Conservation (phyloP, 2,113 vertebrate species). For the Dendropsophus ebraccatus region DNA sequence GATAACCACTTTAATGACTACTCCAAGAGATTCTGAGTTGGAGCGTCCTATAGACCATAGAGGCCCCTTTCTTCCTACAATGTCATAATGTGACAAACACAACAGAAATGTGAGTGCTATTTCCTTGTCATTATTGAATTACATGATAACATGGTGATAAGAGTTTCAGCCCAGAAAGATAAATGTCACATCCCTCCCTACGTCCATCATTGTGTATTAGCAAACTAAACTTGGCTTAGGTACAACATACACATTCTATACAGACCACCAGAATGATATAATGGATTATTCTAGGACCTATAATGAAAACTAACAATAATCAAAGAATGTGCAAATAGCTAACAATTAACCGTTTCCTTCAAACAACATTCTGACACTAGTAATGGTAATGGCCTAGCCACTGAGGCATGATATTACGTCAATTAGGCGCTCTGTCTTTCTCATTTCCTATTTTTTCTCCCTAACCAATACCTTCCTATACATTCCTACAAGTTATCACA, state of each 20-base stretch:
- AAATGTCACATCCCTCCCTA: slow-evolving; percentile 8
- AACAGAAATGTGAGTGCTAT: background rate
- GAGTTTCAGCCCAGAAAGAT: background rate
- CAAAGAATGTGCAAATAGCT: slow-evolving; percentile 15
- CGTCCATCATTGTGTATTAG: background rate
- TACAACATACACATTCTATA: slow-evolving; percentile 27
- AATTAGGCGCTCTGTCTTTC: background rate
- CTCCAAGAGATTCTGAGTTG: no score
- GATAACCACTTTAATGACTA: no score
- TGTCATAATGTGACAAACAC: background rate
- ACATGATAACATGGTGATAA: background rate
- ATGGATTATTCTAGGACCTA: background rate
- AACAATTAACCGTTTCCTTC: slow-evolving; percentile 3
- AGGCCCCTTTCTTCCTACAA: background rate
- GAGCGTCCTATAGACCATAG: background rate
- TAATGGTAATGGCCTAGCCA: background rate
- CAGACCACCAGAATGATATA: slow-evolving; percentile 23
- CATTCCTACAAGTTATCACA: background rate
- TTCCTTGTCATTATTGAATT: background rate
- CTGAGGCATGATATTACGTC: slow-evolving; percentile 20
- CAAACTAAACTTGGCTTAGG: background rate
- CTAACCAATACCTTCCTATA: background rate
- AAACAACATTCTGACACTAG: slow-evolving; percentile 21
- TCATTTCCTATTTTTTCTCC: background rate
- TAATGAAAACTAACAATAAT: background rate